Conservation (phyloP, 2,797 vertebrate genomes). For the Linurgus olivaceus region DNA sequence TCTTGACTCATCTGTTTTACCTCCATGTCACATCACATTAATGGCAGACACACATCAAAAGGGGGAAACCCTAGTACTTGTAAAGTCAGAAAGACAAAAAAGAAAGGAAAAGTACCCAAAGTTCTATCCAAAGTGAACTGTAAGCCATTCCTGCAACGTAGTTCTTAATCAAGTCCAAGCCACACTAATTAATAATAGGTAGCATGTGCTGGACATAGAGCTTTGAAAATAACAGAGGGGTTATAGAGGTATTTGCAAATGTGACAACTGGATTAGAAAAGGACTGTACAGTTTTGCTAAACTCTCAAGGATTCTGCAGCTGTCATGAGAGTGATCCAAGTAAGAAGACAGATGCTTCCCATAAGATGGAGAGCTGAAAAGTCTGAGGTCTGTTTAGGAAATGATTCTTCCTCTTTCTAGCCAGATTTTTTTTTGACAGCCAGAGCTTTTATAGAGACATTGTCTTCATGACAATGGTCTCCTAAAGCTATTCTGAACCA, state of each 20-base stretch:
- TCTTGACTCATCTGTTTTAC: not conserved
- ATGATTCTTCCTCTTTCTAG: not conserved
- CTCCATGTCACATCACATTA: not conserved
- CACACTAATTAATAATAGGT: not conserved
- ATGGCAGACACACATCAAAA: not conserved
- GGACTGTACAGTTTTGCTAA: not conserved
- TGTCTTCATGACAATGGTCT: not conserved
- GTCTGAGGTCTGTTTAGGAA: not conserved
- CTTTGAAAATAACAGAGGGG: not conserved
- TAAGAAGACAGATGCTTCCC: not conserved
- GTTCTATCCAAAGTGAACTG: not conserved
- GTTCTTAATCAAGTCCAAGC: rapidly evolving
- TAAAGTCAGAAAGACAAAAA: not conserved
- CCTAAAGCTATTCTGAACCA: not conserved
- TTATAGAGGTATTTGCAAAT: not conserved
- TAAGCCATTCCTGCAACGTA: not conserved
- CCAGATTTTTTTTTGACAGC: not conserved
- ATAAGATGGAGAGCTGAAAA: not conserved
- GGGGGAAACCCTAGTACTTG: not conserved
- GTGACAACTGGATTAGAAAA: not conserved
- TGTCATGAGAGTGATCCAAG: not conserved
- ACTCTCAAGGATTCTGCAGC: not conserved
- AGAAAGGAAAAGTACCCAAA: rapidly evolving
- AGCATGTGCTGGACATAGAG: not conserved
- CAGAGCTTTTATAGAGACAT: not conserved